Conservation (phyloP, 2,797 vertebrate species). For the Acestrorhynchus altus region DNA sequence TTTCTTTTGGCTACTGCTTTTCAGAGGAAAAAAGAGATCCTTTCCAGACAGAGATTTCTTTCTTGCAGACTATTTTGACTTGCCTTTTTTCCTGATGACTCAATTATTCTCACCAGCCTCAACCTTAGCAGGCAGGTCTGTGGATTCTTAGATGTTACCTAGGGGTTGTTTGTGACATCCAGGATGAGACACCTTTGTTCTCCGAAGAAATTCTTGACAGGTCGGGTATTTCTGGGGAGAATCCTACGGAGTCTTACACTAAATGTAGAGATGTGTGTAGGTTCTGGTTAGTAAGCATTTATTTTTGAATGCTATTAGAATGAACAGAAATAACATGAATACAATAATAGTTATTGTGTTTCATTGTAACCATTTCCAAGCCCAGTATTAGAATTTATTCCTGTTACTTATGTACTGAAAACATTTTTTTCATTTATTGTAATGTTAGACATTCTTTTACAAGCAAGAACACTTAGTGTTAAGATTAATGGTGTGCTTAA, state of each 20-base stretch:
- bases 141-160: constrained; percentile 30
- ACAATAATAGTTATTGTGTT: too few species aligned
- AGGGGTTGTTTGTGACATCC: constrained; percentile 43
- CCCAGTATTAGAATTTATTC: too few species aligned
- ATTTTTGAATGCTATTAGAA: too few species aligned
- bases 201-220: constrained; percentile 26
- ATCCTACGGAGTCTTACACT: constrained; percentile 8
- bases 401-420: too few species aligned
- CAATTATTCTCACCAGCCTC: constrained; percentile 21
- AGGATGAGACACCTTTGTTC: constrained; percentile 33
- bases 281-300: too few species aligned
- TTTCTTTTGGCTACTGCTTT: neutral
- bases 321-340: too few species aligned
- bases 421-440: too few species aligned
- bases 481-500: too few species aligned
- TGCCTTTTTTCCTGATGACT: constrained; percentile 46
- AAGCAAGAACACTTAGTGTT: too few species aligned
- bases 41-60: constrained; percentile 7
- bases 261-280: neutral
- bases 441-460: too few species aligned
- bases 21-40: constrained; percentile 19
- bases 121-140: constrained; percentile 34
- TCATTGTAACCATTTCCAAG: too few species aligned
- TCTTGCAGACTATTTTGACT: neutral
- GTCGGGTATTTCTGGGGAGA: constrained; percentile 20